These are phyloP conservation scores for Rhea americana DNA, from an alignment of 2,113 vertebrate species.

Conservation along the genomic window DNA sequence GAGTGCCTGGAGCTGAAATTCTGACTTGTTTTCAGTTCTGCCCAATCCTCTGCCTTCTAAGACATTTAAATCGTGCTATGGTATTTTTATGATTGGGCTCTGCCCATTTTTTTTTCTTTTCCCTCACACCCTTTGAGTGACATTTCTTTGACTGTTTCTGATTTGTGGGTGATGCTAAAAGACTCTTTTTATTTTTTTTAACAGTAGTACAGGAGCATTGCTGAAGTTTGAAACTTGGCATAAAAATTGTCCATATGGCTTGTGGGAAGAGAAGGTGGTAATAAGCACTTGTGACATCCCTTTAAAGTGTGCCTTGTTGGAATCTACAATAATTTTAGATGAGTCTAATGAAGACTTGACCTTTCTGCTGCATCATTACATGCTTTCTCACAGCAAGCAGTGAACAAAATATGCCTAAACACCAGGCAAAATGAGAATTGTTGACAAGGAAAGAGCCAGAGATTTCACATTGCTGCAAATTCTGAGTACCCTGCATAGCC, in stretches of 20 bases:
- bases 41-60: background rate
- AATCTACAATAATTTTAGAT: background rate
- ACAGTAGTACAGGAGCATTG: background rate
- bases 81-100: background rate
- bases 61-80: background rate
- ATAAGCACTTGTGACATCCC: background rate
- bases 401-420: background rate
- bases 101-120: background rate
- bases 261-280: background rate
- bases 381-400: background rate
- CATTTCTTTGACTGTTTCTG: background rate
- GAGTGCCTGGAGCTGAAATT: background rate
- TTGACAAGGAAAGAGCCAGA: background rate
- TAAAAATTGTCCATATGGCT: background rate
- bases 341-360: background rate
- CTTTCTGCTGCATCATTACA: background rate
- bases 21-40: background rate
- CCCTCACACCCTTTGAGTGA: background rate
- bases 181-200: background rate
- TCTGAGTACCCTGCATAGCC: background rate
- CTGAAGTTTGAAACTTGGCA: background rate
- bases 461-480: background rate
- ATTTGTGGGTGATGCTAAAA: background rate
- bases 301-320: background rate
- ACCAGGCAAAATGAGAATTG: background rate